phyloP scores from a whole-genome alignment of 2,888 invertebrate genomes.

The Macrophya annulata region DNA sequence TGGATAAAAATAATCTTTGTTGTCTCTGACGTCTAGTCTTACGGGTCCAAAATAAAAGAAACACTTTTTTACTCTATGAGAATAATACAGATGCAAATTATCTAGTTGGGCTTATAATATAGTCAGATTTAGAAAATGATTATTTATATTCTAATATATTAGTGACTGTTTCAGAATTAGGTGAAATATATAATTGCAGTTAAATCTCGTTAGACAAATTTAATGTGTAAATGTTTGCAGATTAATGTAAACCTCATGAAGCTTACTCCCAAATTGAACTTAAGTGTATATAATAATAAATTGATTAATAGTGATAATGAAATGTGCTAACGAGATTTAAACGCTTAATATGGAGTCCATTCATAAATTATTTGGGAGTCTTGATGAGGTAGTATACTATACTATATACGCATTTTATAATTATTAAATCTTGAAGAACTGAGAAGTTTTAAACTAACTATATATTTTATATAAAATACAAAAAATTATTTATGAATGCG shows the following conservation, averaged over 20 bases:
- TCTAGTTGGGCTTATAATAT: conserved; percentile 21
- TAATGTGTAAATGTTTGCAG: conserved; percentile 60
- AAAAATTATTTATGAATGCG: conserved; percentile 50
- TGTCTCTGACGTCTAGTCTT: conserved; percentile 37
- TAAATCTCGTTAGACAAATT: conserved; percentile 79
- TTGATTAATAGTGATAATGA: conserved; percentile 37
- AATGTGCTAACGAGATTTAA: conserved; percentile 78
- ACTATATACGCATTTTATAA: conserved; percentile 38
- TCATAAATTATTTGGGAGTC: conserved; percentile 79
- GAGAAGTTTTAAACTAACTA: conserved; percentile 47
- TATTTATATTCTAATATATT: conserved; percentile 19
- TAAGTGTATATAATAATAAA: conserved; percentile 21
- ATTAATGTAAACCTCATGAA: conserved; percentile 77
- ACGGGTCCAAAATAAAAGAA: conserved; percentile 56
- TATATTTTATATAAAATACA: not conserved
- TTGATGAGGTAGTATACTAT: conserved; percentile 75
- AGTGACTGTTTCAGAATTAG: conserved; percentile 33
- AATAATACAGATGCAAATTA: conserved; percentile 28
- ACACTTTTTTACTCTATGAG: conserved; percentile 45
- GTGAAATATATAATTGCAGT: conserved; percentile 70
- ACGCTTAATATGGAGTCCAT: conserved; percentile 72
- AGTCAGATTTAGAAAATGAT: not conserved
- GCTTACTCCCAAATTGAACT: conserved; percentile 77
- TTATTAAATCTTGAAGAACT: conserved; percentile 56
- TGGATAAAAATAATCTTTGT: conserved; percentile 5